These are phyloP conservation scores for Aquatica leii DNA, from an alignment of 2,888 invertebrate species.

Conservation along the genomic window DNA sequence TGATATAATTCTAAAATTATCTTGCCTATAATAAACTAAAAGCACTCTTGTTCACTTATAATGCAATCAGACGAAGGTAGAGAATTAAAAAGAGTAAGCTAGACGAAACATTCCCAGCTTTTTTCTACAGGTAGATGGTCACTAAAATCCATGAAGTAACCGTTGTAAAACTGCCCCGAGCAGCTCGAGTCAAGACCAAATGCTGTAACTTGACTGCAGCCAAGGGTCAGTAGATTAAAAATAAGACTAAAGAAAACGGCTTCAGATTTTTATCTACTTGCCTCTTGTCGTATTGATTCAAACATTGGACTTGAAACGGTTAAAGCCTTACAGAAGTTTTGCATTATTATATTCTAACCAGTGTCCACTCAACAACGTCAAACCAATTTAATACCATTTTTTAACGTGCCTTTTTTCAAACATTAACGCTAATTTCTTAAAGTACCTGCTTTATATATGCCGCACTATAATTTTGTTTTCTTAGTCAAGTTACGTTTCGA, in stretches of 20 bases:
- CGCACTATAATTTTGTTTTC: constrained; percentile 20
- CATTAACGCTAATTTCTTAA: constrained; percentile 20
- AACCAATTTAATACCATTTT: background rate
- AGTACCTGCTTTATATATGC: constrained; percentile 8
- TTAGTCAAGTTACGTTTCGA: constrained; percentile 14
- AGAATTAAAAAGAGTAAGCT: constrained; percentile 24
- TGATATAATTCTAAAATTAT: constrained; percentile 47
- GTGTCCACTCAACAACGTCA: constrained; percentile 1
- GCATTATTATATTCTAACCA: background rate
- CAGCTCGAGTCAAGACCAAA: constrained; percentile 34
- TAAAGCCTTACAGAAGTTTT: constrained; percentile 16
- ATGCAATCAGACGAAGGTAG: constrained; percentile 45
- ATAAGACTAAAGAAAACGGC: constrained; percentile 36
- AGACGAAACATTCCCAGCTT: constrained; percentile 24
- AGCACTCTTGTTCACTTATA: constrained; percentile 45
- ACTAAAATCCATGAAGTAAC: constrained; percentile 40
- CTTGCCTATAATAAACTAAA: constrained; percentile 46
- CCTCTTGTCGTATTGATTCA: constrained; percentile 40
- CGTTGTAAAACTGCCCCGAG: constrained; percentile 35
- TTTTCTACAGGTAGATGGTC: constrained; percentile 37
- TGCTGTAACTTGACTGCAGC: constrained; percentile 37
- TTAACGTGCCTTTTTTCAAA: background rate
- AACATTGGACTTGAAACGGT: constrained; percentile 36
- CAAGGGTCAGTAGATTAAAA: constrained; percentile 42
- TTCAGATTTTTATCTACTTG: constrained; percentile 43